Base-by-base conservation (phyloP, 2,113 vertebrate genomes). In the Micronycteris hirsuta region DNA sequence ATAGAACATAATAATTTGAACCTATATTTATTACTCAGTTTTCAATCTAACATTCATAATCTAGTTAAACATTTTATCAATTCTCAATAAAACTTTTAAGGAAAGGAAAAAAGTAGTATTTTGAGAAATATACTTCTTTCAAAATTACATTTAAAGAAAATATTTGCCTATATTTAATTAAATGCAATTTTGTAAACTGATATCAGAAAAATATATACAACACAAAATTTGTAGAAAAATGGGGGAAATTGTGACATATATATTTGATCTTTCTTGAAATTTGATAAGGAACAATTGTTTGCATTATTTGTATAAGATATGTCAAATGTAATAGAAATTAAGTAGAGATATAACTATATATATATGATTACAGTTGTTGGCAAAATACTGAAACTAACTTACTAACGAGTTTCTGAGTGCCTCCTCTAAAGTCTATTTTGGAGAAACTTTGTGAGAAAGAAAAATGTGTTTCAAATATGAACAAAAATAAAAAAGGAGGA, bases 1-100 rank as follows among this genome's bases (percentile, higher is more conserved):
- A 96, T 86, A 58, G 19, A 84, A 63, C n/a, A 95, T 76, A 86
- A 93, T 91, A 89, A 96, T 81, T 92, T 84, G 22, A 92, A 70
- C 49, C 2, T 83, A 68, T 2, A 58, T 78, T 19, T 86, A 70
- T 86, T 91, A 82, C 82, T 94, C 38, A 78, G 73, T 84, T 94
- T 96, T 89, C 1, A 58, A 76, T 93, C n/a, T 76, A 91, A 84
- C 8, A 54, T 80, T 89, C 63, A 91, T 86, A 78, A 70, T 89
- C 41, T 63, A 58, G 31, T 20, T 88, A 96, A 97, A 83, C 10
- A 91, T 78, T 68, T 88, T 49, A 47, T 68, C 31, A 88, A 15
- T 63, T 96, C 56, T 82, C 19, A 95, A 81, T 10, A 92, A 52
- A 24, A 65, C 63, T 86, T 54, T 49, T 45, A 14, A 31, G 68